Conservation (phyloP, 2,113 vertebrate genomes). For the Sylvietta virens region DNA sequence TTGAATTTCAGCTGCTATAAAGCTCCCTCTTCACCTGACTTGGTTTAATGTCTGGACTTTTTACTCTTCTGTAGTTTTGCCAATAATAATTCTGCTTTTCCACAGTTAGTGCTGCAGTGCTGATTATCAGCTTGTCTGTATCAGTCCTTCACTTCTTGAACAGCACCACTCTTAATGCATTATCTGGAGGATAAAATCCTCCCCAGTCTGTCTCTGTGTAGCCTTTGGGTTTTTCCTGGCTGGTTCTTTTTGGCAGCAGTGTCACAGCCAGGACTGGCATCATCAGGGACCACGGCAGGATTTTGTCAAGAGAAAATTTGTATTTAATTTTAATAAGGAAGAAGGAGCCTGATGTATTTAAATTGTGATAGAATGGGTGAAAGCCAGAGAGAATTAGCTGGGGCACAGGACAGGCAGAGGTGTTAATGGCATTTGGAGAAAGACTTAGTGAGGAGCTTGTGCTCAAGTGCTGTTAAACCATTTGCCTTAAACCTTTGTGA, state of each 20-base stretch:
- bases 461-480: background rate
- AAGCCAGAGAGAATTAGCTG: background rate
- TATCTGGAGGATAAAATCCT: background rate
- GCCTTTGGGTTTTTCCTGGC: background rate
- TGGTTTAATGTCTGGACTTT: background rate
- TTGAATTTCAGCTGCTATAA: background rate
- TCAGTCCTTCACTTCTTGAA: background rate
- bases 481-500: background rate
- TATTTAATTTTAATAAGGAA: background rate
- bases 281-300: rapidly evolving
- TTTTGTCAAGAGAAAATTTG: background rate
- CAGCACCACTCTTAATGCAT: background rate
- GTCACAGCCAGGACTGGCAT: background rate
- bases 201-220: background rate
- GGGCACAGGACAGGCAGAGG: background rate
- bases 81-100: background rate
- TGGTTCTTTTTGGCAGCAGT: background rate
- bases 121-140: background rate
- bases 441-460: background rate
- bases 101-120: background rate
- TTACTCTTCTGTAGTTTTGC: background rate
- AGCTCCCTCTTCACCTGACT: background rate
- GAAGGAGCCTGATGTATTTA: background rate
- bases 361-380: background rate
- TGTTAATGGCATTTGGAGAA: background rate